These are phyloP conservation scores for Polyommatus icarus DNA, from an alignment of 2,888 invertebrate genomes.

Conservation along the genomic window DNA sequence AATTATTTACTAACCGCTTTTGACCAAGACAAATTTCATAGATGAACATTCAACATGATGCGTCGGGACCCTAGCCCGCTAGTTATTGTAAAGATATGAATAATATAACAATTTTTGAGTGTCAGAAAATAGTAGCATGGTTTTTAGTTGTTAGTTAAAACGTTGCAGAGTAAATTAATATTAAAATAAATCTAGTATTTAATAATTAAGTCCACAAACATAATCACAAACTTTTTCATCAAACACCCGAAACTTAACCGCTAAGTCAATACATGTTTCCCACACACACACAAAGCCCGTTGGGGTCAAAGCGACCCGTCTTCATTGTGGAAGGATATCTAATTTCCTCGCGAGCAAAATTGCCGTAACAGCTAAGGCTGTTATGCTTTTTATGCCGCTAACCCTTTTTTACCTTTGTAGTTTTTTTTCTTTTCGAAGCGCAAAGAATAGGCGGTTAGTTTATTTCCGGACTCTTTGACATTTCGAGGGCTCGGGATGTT, in stretches of 20 bases:
- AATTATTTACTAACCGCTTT: too few species aligned
- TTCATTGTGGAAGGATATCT: conserved; percentile 76
- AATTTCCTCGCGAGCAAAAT: conserved; percentile 80
- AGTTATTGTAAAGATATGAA: too few species aligned
- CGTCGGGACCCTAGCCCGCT: too few species aligned
- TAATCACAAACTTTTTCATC: conserved; percentile 5
- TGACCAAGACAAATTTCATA: too few species aligned
- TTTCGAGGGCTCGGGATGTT: conserved; percentile 69
- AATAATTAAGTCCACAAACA: not conserved
- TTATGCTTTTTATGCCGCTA: conserved; percentile 56
- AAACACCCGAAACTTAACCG: conserved; percentile 22
- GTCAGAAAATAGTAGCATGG: too few species aligned
- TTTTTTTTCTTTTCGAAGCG: conserved; percentile 63
- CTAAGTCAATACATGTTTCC: conserved; percentile 53
- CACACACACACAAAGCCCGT: conserved; percentile 65
- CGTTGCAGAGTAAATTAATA: too few species aligned
- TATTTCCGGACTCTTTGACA: conserved; percentile 76
- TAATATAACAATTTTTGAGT: too few species aligned
- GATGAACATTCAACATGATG: too few species aligned
- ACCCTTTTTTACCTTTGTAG: conserved; percentile 68
- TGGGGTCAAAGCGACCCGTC: conserved; percentile 66
- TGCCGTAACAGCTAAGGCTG: conserved; percentile 75
- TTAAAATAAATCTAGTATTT: not conserved
- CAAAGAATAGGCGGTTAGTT: conserved; percentile 81
- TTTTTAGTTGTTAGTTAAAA: too few species aligned